These are phyloP conservation scores for Psittacara wagleri DNA, from an alignment of 2,113 vertebrate genomes.

Conservation along the genomic window DNA sequence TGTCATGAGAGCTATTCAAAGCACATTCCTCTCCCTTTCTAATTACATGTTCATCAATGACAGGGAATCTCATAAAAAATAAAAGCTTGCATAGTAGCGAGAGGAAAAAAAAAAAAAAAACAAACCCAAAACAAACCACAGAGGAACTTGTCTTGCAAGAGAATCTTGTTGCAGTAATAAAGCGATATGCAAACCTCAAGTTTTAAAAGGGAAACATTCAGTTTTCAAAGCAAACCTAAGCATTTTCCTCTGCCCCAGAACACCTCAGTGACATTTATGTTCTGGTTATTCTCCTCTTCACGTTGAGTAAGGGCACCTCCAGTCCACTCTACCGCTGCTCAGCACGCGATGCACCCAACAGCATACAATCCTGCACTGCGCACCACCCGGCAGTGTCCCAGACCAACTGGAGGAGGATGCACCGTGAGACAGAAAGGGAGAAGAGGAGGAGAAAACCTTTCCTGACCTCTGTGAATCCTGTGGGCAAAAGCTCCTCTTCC, in stretches of 20 bases:
- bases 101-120: not conserved
- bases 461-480: not conserved
- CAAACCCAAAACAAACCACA: not conserved
- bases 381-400: fast-evolving
- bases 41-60: not conserved
- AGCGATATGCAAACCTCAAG: not conserved
- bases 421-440: not conserved
- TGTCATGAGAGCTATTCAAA: not conserved
- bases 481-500: not conserved
- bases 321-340: not conserved
- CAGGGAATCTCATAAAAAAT: not conserved
- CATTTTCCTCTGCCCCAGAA: not conserved
- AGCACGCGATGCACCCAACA: not conserved
- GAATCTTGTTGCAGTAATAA: not conserved
- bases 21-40: not conserved
- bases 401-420: not conserved
- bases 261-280: not conserved
- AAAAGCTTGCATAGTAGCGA: not conserved
- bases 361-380: not conserved
- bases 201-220: not conserved
- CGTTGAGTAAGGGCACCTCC: not conserved
- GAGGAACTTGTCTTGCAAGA: not conserved
- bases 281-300: not conserved
- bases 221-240: not conserved
- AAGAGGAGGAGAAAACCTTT: not conserved